These are phyloP conservation scores for Bombus pascuorum DNA, from an alignment of 1,140 invertebrate species.

Conservation along the genomic window DNA sequence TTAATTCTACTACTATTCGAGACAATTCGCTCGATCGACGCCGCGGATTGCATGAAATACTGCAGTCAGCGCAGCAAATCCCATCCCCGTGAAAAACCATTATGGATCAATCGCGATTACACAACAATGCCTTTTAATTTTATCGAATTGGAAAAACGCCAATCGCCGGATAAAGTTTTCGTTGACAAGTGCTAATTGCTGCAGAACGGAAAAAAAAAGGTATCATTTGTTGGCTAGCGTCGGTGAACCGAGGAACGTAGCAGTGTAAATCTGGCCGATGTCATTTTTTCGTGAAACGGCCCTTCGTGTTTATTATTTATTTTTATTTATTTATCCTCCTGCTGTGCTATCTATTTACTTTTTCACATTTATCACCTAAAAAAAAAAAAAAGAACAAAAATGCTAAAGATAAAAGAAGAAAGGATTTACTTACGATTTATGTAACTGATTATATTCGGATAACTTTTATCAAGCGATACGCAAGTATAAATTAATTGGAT, in stretches of 20 bases:
- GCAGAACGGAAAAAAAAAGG: neutral
- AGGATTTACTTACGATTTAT: too few relatives aligned
- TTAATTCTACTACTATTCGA: constrained; percentile 21
- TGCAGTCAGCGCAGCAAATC: neutral
- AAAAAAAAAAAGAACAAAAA: too few relatives aligned
- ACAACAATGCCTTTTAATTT: neutral
- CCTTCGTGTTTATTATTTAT: neutral
- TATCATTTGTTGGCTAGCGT: neutral
- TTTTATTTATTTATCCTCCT: neutral
- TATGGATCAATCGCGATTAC: constrained; percentile 19
- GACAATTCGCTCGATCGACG: neutral
- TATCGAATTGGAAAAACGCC: neutral
- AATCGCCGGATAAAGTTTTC: constrained; percentile 1
- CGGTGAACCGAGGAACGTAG: neutral
- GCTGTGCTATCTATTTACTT: too few relatives aligned
- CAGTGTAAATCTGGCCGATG: neutral
- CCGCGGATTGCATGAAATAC: constrained; percentile 18
- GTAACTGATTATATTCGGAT: too few relatives aligned
- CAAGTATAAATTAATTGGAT: neutral
- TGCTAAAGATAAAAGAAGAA: too few relatives aligned
- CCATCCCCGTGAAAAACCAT: neutral
- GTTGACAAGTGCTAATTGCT: neutral
- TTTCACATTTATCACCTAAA: too few relatives aligned
- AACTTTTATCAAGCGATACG: too few relatives aligned
- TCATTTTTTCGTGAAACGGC: neutral